These are phyloP conservation scores for Cataglyphis altisquamis DNA, from an alignment of 2,888 invertebrate genomes.

Conservation along the genomic window DNA sequence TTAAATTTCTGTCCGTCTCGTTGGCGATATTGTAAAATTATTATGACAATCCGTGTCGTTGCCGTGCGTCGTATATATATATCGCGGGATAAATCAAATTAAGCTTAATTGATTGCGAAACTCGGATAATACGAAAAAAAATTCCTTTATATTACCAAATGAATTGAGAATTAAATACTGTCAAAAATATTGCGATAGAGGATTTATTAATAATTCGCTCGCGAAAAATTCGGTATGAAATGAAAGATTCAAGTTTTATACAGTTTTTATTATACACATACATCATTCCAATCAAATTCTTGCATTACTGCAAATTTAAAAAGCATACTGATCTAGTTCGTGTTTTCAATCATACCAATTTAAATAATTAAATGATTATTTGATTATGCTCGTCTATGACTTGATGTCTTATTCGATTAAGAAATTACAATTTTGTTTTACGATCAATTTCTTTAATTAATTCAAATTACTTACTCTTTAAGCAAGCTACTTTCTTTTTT, in stretches of 20 bases:
- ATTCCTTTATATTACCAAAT: neutral
- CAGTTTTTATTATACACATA: neutral
- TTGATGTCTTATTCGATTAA: neutral
- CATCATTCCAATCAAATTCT: neutral
- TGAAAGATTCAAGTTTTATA: neutral
- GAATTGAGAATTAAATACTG: neutral
- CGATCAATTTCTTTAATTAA: neutral
- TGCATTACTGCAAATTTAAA: neutral
- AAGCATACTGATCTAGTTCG: neutral
- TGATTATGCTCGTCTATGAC: neutral
- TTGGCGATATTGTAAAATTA: slow-evolving; percentile 19
- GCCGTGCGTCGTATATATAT: neutral
- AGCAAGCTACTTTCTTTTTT: neutral
- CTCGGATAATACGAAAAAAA: neutral
- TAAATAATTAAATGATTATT: neutral
- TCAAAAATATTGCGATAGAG: neutral
- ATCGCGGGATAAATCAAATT: slow-evolving; percentile 4
- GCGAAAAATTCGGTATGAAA: neutral
- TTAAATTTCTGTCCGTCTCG: slow-evolving; percentile 28
- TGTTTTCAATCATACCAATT: neutral
- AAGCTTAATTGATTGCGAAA: neutral
- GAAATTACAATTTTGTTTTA: neutral
- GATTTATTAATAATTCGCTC: neutral
- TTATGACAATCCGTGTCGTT: neutral
- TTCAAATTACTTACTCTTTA: neutral